Evolutionary conservation across 2,113 vertebrate genomes (phyloP).

Genomic region (Rhinichthys klamathensis): DNA sequence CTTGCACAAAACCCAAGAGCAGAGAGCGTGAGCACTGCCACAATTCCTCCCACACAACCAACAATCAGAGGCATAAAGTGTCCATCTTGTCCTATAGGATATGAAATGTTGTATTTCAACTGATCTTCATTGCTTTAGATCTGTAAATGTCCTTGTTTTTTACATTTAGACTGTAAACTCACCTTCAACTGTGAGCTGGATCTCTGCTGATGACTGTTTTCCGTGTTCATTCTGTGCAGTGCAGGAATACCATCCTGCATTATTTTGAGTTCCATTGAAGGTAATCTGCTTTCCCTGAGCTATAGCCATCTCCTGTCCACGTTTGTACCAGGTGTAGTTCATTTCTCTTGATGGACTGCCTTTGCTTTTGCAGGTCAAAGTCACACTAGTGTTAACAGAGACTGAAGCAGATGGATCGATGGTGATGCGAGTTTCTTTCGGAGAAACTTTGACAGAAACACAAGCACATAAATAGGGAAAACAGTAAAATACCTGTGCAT

Average conservation of each 20-base stretch:
- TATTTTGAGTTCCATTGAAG: neutral
- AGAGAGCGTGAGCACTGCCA: neutral
- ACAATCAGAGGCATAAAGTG: neutral
- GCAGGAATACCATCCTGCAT: neutral
- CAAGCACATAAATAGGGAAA: neutral
- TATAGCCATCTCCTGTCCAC: neutral
- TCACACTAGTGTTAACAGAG: slow-evolving; percentile 1
- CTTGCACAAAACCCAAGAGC: neutral
- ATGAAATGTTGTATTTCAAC: neutral
- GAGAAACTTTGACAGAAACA: neutral
- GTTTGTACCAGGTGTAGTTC: slow-evolving; percentile 15
- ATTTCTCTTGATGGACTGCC: neutral
- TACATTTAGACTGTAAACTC: neutral
- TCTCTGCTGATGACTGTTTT: neutral
- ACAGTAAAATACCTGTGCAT: neutral
- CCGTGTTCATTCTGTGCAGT: slow-evolving; percentile 12
- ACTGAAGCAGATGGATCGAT: neutral
- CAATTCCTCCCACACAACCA: slow-evolving; percentile 1
- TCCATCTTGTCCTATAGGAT: neutral
- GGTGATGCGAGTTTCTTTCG: neutral
- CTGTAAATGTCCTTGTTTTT: neutral
- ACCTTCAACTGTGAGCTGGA: neutral
- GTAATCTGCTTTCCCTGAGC: neutral
- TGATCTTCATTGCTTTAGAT: neutral
- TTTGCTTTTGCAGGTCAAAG: slow-evolving; percentile 13